Conservation (phyloP, 2,113 vertebrate genomes). For the Kryptolebias marmoratus region DNA sequence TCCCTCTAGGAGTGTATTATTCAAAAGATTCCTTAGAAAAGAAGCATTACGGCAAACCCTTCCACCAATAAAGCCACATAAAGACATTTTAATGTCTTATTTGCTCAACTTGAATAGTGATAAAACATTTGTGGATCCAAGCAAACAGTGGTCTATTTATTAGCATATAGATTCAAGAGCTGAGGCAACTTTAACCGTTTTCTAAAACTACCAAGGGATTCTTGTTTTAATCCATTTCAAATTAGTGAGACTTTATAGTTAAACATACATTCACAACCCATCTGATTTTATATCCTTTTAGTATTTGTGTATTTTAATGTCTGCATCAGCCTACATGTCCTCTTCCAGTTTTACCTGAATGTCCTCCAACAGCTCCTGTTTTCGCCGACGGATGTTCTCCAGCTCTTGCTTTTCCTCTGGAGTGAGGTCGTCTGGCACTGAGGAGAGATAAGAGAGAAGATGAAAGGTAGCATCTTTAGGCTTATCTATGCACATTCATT, state of each 20-base stretch:
- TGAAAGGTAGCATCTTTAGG: conserved; percentile 33
- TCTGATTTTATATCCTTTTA: background rate
- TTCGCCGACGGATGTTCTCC: conserved; percentile 94
- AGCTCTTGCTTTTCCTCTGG: conserved; percentile 94
- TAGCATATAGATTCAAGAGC: background rate
- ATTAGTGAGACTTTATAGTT: background rate
- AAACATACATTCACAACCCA: background rate
- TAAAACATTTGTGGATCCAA: background rate
- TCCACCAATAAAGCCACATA: no score
- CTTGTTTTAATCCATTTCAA: background rate
- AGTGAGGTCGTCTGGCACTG: conserved; percentile 95
- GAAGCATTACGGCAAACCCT: no score
- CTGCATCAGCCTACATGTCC: background rate
- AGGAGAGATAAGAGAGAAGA: conserved; percentile 27
- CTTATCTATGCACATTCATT: conserved; percentile 17
- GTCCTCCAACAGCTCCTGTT: conserved; percentile 96
- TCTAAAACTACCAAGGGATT: background rate
- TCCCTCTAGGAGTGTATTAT: conserved; percentile 36
- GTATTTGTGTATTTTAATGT: background rate
- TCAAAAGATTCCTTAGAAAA: no score
- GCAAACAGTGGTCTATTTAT: background rate
- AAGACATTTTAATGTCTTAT: no score
- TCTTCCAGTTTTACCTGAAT: conserved; percentile 86
- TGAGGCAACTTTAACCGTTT: background rate
- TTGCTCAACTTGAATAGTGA: background rate